These are phyloP conservation scores for Platycheirus albimanus DNA, from an alignment of 2,888 invertebrate genomes.

Conservation along the genomic window DNA sequence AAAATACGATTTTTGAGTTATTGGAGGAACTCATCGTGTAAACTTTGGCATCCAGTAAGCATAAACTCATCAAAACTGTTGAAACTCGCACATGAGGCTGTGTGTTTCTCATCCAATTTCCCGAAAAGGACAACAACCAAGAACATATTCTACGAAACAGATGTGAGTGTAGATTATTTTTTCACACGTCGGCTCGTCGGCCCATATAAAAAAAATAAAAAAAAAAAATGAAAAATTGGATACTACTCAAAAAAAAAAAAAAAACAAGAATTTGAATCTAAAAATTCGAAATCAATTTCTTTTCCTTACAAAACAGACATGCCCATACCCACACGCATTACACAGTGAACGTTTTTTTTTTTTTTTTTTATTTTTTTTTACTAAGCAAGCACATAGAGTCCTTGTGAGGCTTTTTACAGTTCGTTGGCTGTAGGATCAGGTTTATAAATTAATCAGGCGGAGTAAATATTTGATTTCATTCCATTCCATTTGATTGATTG, in stretches of 20 bases:
- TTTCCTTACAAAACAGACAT: not conserved
- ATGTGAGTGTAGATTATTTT: constrained; percentile 15
- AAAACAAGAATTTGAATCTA: constrained; percentile 38
- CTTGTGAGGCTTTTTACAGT: constrained; percentile 56
- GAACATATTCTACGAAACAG: constrained; percentile 45
- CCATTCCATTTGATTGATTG: constrained; percentile 71
- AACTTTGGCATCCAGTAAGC: constrained; percentile 30
- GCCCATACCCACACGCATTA: not conserved
- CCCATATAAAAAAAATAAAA: constrained; percentile 8
- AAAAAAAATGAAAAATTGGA: not conserved
- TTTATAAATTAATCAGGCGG: constrained; percentile 72
- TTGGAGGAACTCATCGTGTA: constrained; percentile 29
- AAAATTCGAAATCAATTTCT: constrained; percentile 64
- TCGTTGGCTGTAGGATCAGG: constrained; percentile 63
- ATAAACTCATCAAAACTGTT: constrained; percentile 61
- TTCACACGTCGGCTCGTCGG: not conserved
- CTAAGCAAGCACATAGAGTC: not conserved
- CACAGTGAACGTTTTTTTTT: not conserved
- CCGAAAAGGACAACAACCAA: constrained; percentile 16
- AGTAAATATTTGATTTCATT: constrained; percentile 72
- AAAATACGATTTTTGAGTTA: constrained; percentile 28
- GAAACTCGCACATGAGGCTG: constrained; percentile 21
- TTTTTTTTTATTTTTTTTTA: not conserved
- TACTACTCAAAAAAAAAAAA: not conserved
- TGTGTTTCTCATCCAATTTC: not conserved